Conservation (phyloP, 2,797 vertebrate genomes). For the Aeoliscus strigatus region DNA sequence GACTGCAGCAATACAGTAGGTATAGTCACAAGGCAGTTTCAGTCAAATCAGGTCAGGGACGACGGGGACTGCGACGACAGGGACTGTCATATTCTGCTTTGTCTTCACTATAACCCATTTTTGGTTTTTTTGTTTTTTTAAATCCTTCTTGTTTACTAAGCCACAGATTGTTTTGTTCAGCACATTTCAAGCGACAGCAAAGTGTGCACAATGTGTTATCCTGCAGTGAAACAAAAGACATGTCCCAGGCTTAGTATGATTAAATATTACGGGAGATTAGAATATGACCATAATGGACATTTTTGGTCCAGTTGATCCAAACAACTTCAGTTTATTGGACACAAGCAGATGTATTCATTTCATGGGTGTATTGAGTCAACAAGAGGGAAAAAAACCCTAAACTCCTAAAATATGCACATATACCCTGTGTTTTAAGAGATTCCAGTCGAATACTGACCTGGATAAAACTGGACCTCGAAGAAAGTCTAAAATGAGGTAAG, state of each 20-base stretch:
- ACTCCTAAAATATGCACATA: too few species aligned
- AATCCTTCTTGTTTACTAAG: conserved; percentile 2
- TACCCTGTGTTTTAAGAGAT: too few species aligned
- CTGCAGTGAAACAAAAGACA: conserved; percentile 10
- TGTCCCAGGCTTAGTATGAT: conserved; percentile 9
- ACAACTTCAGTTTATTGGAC: too few species aligned
- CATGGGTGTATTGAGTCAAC: too few species aligned
- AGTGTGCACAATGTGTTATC: conserved; percentile 9
- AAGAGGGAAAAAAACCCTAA: too few species aligned
- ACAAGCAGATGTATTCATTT: too few species aligned
- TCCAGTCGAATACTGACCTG: too few species aligned
- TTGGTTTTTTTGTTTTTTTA: background rate
- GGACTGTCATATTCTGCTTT: background rate
- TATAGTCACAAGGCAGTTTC: conserved; percentile 10
- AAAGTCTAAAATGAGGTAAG: too few species aligned
- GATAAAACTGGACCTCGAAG: too few species aligned
- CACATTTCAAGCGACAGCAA: conserved; percentile 5
- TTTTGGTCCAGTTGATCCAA: too few species aligned
- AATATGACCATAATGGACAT: too few species aligned
- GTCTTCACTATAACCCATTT: conserved; percentile 13
- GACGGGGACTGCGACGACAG: background rate
- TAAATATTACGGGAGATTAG: too few species aligned
- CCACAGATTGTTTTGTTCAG: conserved; percentile 7
- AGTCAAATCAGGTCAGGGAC: conserved; percentile 20
- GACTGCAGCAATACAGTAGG: conserved; percentile 1